These are phyloP conservation scores for Lysandra coridon DNA, from an alignment of 2,888 invertebrate genomes.

Conservation along the genomic window DNA sequence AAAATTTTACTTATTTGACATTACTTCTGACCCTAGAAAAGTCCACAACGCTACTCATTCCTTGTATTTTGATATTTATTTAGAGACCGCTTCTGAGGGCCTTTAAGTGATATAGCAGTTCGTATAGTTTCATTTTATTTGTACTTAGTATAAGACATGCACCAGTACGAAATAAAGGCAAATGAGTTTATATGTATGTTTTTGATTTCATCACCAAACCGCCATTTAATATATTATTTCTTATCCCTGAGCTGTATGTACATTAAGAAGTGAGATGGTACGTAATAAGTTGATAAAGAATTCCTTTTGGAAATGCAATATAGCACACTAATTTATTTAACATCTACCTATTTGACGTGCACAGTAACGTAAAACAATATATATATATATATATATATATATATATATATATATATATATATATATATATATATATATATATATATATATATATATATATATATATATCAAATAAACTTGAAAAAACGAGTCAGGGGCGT, in stretches of 20 bases:
- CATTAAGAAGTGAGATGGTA: too few relatives aligned
- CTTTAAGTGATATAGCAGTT: slow-evolving; percentile 63
- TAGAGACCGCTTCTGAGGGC: slow-evolving; percentile 37
- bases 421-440: too few relatives aligned
- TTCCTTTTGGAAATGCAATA: too few relatives aligned
- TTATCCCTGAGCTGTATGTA: too few relatives aligned
- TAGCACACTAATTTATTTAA: too few relatives aligned
- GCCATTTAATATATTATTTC: not conserved
- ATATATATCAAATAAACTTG: too few relatives aligned
- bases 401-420: too few relatives aligned
- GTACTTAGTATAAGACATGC: slow-evolving; percentile 75
- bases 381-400: too few relatives aligned
- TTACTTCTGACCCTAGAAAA: slow-evolving; percentile 32
- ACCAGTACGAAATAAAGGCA: slow-evolving; percentile 81
- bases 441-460: too few relatives aligned
- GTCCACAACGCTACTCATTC: slow-evolving; percentile 19
- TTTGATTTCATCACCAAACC: slow-evolving; percentile 32
- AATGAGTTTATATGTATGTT: slow-evolving; percentile 69
- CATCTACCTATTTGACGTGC: not conserved
- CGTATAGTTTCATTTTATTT: slow-evolving; percentile 62
- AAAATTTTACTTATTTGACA: not conserved
- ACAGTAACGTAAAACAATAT: not conserved
- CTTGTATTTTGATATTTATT: slow-evolving; percentile 26
- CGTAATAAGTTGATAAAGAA: not conserved
- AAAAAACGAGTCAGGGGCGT: too few relatives aligned